Evolutionary conservation across 2,888 invertebrate genomes (phyloP).

Genomic region (Caenorhabditis zanzibari): DNA sequence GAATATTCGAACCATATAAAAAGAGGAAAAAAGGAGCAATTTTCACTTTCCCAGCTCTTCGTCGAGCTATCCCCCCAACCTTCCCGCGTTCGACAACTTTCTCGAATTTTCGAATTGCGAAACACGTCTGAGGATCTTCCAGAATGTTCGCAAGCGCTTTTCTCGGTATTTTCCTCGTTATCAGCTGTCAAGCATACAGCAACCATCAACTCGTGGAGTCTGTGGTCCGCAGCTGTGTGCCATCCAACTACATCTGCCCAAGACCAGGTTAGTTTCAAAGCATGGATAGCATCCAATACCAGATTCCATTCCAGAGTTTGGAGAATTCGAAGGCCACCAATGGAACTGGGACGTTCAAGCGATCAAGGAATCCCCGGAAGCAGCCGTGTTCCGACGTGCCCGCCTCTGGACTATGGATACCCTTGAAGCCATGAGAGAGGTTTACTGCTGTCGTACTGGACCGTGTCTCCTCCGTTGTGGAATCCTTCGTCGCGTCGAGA

Average conservation of each 20-base stretch:
- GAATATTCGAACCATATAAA: no score
- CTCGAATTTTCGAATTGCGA: no score
- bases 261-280: slow-evolving; percentile 6
- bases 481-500: slow-evolving; percentile 23
- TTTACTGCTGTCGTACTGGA: slow-evolving; percentile 33
- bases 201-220: slow-evolving; percentile 10
- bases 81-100: neutral
- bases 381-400: neutral
- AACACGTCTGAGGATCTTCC: neutral
- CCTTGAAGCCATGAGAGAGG: neutral
- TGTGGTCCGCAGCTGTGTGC: neutral
- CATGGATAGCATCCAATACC: neutral
- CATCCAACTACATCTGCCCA: slow-evolving; percentile 16
- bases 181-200: neutral
- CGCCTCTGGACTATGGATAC: neutral
- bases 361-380: neutral
- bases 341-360: slow-evolving; percentile 38
- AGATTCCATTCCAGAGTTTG: slow-evolving; percentile 17
- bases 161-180: neutral
- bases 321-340: neutral
- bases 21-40: no score
- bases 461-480: slow-evolving; percentile 36
- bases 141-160: neutral
- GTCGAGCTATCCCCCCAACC: neutral
- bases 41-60: no score